Evolutionary conservation across 1,140 invertebrate species (phyloP), one percentile per base, ranked within the genome.

Genomic region (Drosophila sechellia): DNA sequence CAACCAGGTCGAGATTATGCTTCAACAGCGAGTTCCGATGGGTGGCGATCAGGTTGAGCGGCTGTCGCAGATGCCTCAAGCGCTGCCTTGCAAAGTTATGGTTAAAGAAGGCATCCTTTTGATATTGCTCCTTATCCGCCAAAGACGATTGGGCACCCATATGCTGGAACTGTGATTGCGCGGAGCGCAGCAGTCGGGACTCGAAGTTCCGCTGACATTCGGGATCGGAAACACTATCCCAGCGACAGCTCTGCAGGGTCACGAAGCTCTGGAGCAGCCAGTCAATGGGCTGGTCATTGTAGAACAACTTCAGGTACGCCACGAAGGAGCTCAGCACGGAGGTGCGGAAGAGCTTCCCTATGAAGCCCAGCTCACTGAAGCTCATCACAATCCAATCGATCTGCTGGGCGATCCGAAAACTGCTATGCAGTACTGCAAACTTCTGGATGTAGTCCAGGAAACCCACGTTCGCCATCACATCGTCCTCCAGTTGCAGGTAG

Each of bases 401-500:
- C 22, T 59, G 53, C 5, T 65, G 17, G 27, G 12, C 48, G 15
- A 81, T 31, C 1, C 49, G 61, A 31, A 73, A 77, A 3, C 45
- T 20, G 0, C 20, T 27, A 2, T 81, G 55, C 42, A 77, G 20
- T 0, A 34, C 2, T 0, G 13, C 15, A 17, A 72, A 27, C 20
- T 73, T 72, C 2, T 34, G 22, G 0, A 77, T 68, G 12, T 77
- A 81, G 4, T 65, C 58, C 6, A 81, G 11, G 11, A 60, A 81
- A 0, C 42, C 58, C 13, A 15, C 15, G 17, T 50, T 60, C 0
- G 61, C n/a, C 15, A 39, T 5, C 6, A 69, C 12, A 40, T 81
- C 55, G 37, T 81, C 79, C 12, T 77, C 57, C 25, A 81, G 54
- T 12, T 81, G 79, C 8, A 81, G 25, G 35, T 81, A 81, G n/a